Evolutionary conservation across 2,888 invertebrate species (phyloP).

Genomic region (Ophion obscuratus): DNA sequence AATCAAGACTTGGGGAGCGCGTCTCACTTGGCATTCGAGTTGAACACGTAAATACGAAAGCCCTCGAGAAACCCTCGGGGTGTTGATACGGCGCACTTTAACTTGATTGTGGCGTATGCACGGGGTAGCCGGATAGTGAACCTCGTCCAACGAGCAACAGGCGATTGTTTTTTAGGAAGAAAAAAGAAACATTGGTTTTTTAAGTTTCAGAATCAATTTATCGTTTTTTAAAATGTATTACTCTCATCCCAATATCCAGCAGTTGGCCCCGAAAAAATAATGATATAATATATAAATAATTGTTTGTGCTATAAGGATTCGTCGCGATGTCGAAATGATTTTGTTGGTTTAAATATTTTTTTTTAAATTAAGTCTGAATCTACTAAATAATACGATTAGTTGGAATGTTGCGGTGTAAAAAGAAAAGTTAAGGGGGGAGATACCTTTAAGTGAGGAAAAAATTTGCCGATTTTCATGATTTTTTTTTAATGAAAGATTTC

Average conservation of each 20-base stretch:
- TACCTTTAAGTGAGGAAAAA: too few species aligned
- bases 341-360: too few species aligned
- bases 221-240: not conserved
- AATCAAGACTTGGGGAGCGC: not conserved
- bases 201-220: not conserved
- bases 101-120: not conserved
- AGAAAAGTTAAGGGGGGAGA: too few species aligned
- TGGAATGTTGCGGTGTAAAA: too few species aligned
- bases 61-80: conserved; percentile 13
- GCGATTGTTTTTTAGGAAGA: not conserved
- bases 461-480: too few species aligned
- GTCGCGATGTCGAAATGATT: not conserved
- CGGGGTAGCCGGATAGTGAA: not conserved
- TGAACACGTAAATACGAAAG: conserved; percentile 18
- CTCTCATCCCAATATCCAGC: not conserved
- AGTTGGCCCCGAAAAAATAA: not conserved
- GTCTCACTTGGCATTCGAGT: conserved; percentile 9
- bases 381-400: too few species aligned
- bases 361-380: not conserved
- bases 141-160: not conserved
- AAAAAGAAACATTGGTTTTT: not conserved
- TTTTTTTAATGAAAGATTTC: too few species aligned
- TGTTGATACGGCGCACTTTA: conserved; percentile 14
- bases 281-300: not conserved
- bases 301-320: not conserved